A percentile compares a stretch with the other conserved stretches of the same genome.
These are phyloP conservation scores for Cetonia aurata DNA, from an alignment of 2,888 invertebrate genomes.

Conservation along the genomic window DNA sequence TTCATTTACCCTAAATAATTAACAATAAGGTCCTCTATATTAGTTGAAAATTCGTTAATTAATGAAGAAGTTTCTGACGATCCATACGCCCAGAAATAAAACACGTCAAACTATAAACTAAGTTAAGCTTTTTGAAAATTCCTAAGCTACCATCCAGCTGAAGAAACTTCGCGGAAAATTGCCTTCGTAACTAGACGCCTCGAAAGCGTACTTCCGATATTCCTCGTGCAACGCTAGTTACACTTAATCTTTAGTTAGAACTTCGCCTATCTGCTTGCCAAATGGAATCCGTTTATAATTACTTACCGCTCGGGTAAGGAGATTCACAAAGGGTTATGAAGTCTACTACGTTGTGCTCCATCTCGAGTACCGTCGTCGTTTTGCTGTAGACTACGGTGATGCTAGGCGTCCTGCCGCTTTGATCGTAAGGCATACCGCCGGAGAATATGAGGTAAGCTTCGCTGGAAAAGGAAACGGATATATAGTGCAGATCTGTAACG, in stretches of 20 bases:
- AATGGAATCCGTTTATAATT: background rate
- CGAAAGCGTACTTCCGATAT: too few relatives aligned
- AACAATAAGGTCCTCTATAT: too few relatives aligned
- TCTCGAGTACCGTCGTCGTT: slow-evolving; percentile 97
- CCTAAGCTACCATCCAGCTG: too few relatives aligned
- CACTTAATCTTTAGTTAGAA: background rate
- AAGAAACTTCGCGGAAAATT: too few relatives aligned
- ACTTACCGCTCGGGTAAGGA: slow-evolving; percentile 90
- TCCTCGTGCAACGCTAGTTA: too few relatives aligned
- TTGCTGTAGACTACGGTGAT: slow-evolving; percentile 97
- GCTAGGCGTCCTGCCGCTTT: slow-evolving; percentile 90
- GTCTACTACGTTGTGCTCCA: slow-evolving; percentile 98
- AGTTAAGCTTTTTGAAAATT: too few relatives aligned
- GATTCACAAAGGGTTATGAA: slow-evolving; percentile 96
- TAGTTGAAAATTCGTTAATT: too few relatives aligned
- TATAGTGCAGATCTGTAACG: background rate
- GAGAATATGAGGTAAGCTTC: slow-evolving; percentile 97
- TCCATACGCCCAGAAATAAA: too few relatives aligned
- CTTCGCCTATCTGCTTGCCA: background rate
- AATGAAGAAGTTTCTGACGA: too few relatives aligned
- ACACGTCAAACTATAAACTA: too few relatives aligned
- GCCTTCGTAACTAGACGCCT: too few relatives aligned
- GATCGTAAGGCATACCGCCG: slow-evolving; percentile 94
- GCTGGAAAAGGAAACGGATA: slow-evolving; percentile 67
- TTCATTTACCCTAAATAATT: too few relatives aligned